phyloP scores from a whole-genome alignment of 2,113 vertebrate species.

The Paralichthys olivaceus region DNA sequence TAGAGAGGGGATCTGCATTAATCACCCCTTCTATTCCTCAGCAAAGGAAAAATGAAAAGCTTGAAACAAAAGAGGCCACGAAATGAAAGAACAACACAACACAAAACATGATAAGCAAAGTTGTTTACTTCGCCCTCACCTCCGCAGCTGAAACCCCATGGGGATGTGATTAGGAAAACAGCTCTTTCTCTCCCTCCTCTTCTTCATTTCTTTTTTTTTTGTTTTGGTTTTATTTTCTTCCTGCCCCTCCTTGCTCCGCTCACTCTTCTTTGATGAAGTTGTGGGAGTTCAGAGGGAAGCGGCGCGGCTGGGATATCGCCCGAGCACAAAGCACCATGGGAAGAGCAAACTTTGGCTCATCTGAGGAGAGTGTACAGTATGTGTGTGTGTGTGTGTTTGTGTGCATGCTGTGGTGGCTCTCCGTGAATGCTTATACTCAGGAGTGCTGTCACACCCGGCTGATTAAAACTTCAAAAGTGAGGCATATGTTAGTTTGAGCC shows the following conservation, averaged over 20 bases:
- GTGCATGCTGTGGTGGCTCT: background rate
- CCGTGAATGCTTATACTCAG: slow-evolving; percentile 23
- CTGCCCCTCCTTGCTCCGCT: slow-evolving; percentile 60
- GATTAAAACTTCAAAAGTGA: slow-evolving; percentile 56
- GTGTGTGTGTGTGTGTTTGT: slow-evolving; percentile 13
- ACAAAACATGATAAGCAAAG: slow-evolving; percentile 73
- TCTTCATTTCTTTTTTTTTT: slow-evolving; percentile 23
- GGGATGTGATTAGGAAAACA: slow-evolving; percentile 72
- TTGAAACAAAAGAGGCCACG: slow-evolving; percentile 66
- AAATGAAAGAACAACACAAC: slow-evolving; percentile 66
- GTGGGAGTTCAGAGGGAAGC: slow-evolving; percentile 73
- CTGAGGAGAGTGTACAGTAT: slow-evolving; percentile 27
- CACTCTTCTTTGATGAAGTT: slow-evolving; percentile 80
- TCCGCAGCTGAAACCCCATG: slow-evolving; percentile 67
- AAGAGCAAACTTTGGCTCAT: slow-evolving; percentile 74
- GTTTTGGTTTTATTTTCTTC: slow-evolving; percentile 29
- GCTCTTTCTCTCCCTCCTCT: slow-evolving; percentile 26
- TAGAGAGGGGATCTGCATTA: slow-evolving; percentile 70
- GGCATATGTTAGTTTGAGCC: slow-evolving; percentile 15
- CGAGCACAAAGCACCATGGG: slow-evolving; percentile 76
- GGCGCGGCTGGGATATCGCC: slow-evolving; percentile 61
- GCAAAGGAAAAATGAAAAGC: slow-evolving; percentile 39
- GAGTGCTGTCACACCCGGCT: slow-evolving; percentile 43
- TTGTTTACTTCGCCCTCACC: slow-evolving; percentile 80
- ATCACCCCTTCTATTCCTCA: slow-evolving; percentile 62